Evolutionary conservation across 1,140 invertebrate genomes (phyloP), one percentile per base, ranked within the genome.

Genomic region (Stegodyphus dumicola): DNA sequence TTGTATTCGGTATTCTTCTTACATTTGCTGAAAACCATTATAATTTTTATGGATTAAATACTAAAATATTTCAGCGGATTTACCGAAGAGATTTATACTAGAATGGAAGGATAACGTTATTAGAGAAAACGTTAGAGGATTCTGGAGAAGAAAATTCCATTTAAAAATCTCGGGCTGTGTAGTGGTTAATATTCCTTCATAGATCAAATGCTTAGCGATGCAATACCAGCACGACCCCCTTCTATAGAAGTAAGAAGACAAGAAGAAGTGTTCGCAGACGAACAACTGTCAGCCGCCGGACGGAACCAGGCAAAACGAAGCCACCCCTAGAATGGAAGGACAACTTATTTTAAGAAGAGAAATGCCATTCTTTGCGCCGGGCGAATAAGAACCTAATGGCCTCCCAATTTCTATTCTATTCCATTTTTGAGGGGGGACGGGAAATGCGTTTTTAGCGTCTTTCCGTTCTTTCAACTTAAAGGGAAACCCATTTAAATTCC

Each of bases 381-480:
- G 54, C 81, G 74, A 85, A 76, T 69, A 85, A 85, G 81, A 85
- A 85, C 60, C 81, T 85, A 85, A 85, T 85, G 81, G 81, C 74
- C 66, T 77, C 81, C 78, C 81, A 85, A 85, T 85, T 85, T 85
- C 81, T 85, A 85, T 85, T 85, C 81, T 85, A 85, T 85, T 85
- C 81, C 81, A 85, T 85, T 85, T 85, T 76, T 77, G 11, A 53
- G 67, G 52, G 81, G 60, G 17, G 64, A 56, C 53, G 56, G 81
- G 74, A 85, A 85, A 85, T 85, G 81, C 81, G 81, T 85, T 85
- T 85, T 85, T 85, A 85, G 81, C 81, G 18, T 83, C 79, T 83
- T 83, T 75, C 73, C 81, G 81, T 85, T 83, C 77, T 74, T 17
- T 77, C 77, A 48, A 77, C 66, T 67, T 79, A 69, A 85, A 85